Evolutionary conservation across 2,888 invertebrate species (phyloP).

Genomic region (Petrolisthes cinctipes): DNA sequence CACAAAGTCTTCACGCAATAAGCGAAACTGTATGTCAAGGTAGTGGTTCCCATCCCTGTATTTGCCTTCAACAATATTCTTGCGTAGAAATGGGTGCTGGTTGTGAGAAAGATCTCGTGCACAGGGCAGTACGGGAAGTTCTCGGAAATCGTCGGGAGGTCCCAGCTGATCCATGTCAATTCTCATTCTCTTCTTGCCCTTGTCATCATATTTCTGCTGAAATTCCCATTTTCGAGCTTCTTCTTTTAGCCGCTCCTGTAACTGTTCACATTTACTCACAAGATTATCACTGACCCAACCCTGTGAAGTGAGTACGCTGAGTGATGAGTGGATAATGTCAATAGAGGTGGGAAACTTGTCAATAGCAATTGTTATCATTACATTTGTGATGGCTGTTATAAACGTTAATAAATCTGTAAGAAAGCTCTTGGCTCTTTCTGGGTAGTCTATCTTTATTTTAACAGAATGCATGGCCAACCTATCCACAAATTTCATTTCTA

Average conservation of each 20-base stretch:
- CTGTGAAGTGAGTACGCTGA: neutral
- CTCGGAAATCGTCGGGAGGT: conserved; percentile 71
- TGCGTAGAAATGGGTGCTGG: conserved; percentile 72
- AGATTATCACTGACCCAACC: neutral
- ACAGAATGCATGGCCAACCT: neutral
- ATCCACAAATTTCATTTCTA: neutral
- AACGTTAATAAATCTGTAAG: conserved; percentile 20
- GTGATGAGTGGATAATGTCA: neutral
- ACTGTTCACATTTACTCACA: neutral
- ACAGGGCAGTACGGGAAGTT: conserved; percentile 69
- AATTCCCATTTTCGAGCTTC: neutral
- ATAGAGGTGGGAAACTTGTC: neutral
- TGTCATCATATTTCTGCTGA: neutral
- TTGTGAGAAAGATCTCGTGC: conserved; percentile 68
- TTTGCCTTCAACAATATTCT: conserved; percentile 76
- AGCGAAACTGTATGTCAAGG: conserved; percentile 82
- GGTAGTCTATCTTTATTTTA: neutral
- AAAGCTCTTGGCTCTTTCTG: neutral
- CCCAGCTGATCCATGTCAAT: conserved; percentile 34
- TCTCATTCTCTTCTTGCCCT: neutral
- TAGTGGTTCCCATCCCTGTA: conserved; percentile 80
- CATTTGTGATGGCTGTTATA: conserved; percentile 64
- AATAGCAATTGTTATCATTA: conserved; percentile 17
- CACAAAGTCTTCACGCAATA: conserved; percentile 85
- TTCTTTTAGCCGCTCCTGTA: neutral